A percentile compares a stretch with the other conserved stretches of the same genome.
Conservation (phyloP, 2,797 vertebrate species). For the Liasis olivaceus region DNA sequence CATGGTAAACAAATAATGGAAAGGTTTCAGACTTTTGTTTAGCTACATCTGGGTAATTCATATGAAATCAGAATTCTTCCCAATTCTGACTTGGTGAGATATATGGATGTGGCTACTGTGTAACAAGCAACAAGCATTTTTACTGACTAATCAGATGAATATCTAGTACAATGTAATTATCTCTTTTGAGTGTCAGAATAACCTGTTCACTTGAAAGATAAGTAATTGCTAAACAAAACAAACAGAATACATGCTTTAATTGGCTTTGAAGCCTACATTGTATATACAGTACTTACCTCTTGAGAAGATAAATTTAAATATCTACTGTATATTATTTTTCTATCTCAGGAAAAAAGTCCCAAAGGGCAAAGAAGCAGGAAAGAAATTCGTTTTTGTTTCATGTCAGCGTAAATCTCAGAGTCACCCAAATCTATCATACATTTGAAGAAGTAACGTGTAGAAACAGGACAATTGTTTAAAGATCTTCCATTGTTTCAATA, state of each 20-base stretch:
- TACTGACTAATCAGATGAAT: background rate
- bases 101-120: background rate
- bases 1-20: background rate
- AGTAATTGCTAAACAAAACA: background rate
- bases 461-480: background rate
- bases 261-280: background rate
- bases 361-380: background rate
- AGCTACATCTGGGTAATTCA: background rate
- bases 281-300: background rate
- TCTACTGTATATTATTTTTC: background rate
- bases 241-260: background rate
- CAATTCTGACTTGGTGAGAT: background rate
- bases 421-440: background rate
- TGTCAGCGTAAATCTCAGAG: background rate
- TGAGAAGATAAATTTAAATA: background rate
- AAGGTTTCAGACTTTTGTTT: background rate
- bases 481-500: background rate
- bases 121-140: background rate
- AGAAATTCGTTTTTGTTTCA: background rate
- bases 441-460: background rate
- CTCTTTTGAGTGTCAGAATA: slow-evolving; percentile 1
- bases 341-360: background rate
- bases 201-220: background rate
- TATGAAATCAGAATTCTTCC: background rate
- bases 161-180: background rate